Percentiles rank a stretch among this genome's conserved stretches.
Evolutionary conservation across 2,113 vertebrate species (phyloP).

Genomic region (Clupea harengus): DNA sequence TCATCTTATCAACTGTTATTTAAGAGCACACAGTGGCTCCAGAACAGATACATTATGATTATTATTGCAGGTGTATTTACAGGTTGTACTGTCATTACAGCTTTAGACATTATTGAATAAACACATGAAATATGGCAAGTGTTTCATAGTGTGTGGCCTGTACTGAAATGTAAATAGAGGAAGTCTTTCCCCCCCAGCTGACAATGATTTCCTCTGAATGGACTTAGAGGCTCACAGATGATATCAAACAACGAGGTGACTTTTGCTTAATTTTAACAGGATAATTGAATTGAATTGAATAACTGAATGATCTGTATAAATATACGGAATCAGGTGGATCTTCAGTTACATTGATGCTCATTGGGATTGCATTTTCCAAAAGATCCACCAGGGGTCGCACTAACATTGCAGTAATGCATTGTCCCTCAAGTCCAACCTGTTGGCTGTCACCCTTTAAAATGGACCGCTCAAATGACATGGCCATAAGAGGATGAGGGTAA

Average conservation of each 20-base stretch:
- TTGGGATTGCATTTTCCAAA: slow-evolving; percentile 52
- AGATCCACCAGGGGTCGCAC: slow-evolving; percentile 67
- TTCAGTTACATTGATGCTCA: not conserved
- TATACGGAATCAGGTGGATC: not conserved
- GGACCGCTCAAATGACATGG: no score
- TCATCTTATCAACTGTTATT: not conserved
- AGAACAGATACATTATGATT: not conserved
- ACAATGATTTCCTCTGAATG: no score
- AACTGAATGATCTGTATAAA: not conserved
- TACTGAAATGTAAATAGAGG: not conserved
- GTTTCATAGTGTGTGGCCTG: not conserved
- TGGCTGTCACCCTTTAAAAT: not conserved
- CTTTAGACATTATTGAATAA: no score
- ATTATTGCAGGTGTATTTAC: not conserved
- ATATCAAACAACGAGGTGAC: not conserved
- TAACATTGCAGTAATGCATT: slow-evolving; percentile 37
- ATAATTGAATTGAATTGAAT: not conserved
- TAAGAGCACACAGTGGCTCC: no score
- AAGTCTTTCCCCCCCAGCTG: no score
- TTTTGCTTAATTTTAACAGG: not conserved
- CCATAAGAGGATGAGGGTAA: no score
- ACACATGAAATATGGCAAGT: not conserved
- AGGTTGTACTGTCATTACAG: not conserved
- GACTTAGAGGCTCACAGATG: not conserved
- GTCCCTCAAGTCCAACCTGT: not conserved